Conservation (phyloP, 2,888 invertebrate species). For the Sphecodes monilicornis region DNA sequence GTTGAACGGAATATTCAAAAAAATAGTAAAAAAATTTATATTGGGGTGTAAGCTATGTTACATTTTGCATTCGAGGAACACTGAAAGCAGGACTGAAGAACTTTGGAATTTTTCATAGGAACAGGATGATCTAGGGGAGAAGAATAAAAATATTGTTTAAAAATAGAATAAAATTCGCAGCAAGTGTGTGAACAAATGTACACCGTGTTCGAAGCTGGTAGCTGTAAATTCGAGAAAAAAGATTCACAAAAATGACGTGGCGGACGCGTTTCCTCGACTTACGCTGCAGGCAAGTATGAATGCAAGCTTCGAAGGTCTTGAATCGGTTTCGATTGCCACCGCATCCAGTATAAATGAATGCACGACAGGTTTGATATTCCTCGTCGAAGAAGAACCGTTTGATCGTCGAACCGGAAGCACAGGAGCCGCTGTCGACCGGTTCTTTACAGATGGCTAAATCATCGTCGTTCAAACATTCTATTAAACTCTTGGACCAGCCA, state of each 20-base stretch:
- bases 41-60: constrained; percentile 26
- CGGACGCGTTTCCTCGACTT: constrained; percentile 72
- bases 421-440: constrained; percentile 88
- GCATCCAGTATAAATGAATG: constrained; percentile 95
- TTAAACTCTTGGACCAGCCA: background rate
- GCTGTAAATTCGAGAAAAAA: background rate
- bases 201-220: constrained; percentile 36
- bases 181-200: background rate
- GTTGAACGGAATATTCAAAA: background rate
- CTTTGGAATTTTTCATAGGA: background rate
- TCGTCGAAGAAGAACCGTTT: constrained; percentile 92
- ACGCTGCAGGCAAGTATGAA: constrained; percentile 86
- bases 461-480: constrained; percentile 49
- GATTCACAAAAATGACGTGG: background rate
- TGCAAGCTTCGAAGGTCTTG: constrained; percentile 90
- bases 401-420: constrained; percentile 84
- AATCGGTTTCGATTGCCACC: constrained; percentile 95
- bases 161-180: constrained; percentile 7
- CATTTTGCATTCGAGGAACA: background rate
- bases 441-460: constrained; percentile 86
- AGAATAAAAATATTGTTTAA: background rate
- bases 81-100: background rate
- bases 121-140: background rate
- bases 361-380: constrained; percentile 89
- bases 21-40: background rate